Percentiles rank a stretch among this genome's conserved stretches.
Evolutionary conservation across 2,888 invertebrate species (phyloP).

Genomic region (Eilema depressum): DNA sequence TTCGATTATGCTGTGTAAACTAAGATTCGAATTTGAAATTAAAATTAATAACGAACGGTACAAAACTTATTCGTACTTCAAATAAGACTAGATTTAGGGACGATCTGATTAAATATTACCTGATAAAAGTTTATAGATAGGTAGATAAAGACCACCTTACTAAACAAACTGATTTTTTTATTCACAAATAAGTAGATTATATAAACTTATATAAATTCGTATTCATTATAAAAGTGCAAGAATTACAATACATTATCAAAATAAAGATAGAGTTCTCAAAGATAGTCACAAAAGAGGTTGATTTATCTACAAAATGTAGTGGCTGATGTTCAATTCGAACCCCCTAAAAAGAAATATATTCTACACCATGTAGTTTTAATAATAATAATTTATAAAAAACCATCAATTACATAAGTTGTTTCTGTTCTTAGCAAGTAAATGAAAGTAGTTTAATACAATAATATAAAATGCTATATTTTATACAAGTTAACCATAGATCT

Average conservation of each 20-base stretch:
- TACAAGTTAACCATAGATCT: background rate
- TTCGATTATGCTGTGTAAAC: too few relatives aligned
- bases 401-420: background rate
- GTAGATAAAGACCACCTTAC: background rate
- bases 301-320: background rate
- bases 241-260: background rate
- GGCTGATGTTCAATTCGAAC: background rate
- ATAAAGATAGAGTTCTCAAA: background rate
- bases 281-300: background rate
- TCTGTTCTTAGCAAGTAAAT: background rate
- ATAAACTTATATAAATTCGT: too few relatives aligned
- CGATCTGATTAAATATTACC: background rate
- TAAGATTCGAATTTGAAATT: too few relatives aligned
- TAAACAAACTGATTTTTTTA: background rate
- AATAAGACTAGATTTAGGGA: background rate
- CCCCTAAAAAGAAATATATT: background rate
- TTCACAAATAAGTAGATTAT: background rate
- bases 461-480: slow-evolving; percentile 1
- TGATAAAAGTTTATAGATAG: background rate
- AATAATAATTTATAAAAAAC: too few relatives aligned
- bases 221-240: background rate
- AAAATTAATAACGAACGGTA: background rate
- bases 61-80: background rate
- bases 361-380: background rate
- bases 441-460: background rate